Percentiles rank a stretch among this genome's conserved stretches.
Conservation (phyloP, 2,113 vertebrate species). For the Toxotes chatareus region DNA sequence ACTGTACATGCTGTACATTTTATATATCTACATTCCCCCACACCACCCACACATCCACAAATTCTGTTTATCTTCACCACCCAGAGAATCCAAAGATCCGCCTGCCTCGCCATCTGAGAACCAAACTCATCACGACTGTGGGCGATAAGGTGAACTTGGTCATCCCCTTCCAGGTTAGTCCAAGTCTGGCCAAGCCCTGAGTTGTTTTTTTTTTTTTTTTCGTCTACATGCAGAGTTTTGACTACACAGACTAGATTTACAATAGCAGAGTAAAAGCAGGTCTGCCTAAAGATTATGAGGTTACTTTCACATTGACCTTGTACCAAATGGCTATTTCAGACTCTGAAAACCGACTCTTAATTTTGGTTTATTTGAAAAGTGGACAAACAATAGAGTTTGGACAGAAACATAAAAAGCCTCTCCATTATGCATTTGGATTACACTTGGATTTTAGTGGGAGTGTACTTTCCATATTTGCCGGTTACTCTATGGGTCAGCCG, state of each 20-base stretch:
- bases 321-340: background rate
- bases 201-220: background rate
- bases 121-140: slow-evolving; percentile 86
- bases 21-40: background rate
- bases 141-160: slow-evolving; percentile 91
- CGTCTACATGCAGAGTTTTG: background rate
- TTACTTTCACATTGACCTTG: background rate
- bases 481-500: too few species aligned
- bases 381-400: background rate
- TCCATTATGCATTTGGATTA: too few species aligned
- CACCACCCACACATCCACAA: slow-evolving; percentile 21
- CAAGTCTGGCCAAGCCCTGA: background rate
- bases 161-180: slow-evolving; percentile 92
- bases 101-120: slow-evolving; percentile 89
- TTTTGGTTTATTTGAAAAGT: slow-evolving; percentile 6
- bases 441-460: too few species aligned
- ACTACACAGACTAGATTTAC: background rate
- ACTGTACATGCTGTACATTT: slow-evolving; percentile 5
- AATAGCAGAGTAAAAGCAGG: background rate
- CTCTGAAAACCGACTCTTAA: background rate
- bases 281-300: background rate
- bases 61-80: background rate
- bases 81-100: slow-evolving; percentile 93
- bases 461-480: too few species aligned
- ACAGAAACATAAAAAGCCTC: slow-evolving; percentile 2